These are phyloP conservation scores for Tenodera sinensis DNA, from an alignment of 2,888 invertebrate species.

Conservation along the genomic window DNA sequence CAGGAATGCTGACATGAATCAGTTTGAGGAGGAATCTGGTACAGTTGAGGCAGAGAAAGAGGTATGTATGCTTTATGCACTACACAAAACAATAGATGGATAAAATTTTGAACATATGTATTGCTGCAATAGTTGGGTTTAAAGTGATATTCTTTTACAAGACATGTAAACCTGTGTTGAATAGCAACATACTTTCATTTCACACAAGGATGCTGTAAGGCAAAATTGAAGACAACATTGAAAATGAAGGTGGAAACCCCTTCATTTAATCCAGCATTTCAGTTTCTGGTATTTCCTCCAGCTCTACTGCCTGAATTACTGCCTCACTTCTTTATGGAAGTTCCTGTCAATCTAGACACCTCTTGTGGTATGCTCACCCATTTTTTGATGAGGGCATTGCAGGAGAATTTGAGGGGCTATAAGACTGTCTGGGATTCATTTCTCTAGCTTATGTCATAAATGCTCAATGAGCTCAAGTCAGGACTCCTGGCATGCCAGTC, in stretches of 20 bases:
- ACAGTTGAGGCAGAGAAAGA: constrained; percentile 35
- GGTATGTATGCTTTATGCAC: constrained; percentile 28
- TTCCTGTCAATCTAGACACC: not conserved
- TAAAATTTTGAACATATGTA: not conserved
- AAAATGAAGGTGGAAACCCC: not conserved
- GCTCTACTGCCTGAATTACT: not conserved
- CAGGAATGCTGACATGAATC: constrained; percentile 33
- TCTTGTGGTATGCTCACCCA: not conserved
- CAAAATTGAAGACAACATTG: not conserved
- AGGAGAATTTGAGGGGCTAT: not conserved
- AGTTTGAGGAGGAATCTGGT: constrained; percentile 41
- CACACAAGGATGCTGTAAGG: not conserved
- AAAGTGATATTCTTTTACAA: not conserved
- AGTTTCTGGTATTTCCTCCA: not conserved
- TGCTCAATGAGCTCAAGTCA: not conserved
- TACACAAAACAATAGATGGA: not conserved
- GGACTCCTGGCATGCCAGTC: not conserved
- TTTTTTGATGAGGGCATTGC: not conserved
- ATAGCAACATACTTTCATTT: not conserved
- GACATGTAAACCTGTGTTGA: not conserved
- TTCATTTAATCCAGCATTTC: not conserved
- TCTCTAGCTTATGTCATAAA: not conserved
- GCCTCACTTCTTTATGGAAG: not conserved
- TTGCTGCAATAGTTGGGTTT: not conserved
- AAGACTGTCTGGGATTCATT: not conserved